Evolutionary conservation across 2,797 vertebrate species (phyloP).

Genomic region (Cottoperca gobio): DNA sequence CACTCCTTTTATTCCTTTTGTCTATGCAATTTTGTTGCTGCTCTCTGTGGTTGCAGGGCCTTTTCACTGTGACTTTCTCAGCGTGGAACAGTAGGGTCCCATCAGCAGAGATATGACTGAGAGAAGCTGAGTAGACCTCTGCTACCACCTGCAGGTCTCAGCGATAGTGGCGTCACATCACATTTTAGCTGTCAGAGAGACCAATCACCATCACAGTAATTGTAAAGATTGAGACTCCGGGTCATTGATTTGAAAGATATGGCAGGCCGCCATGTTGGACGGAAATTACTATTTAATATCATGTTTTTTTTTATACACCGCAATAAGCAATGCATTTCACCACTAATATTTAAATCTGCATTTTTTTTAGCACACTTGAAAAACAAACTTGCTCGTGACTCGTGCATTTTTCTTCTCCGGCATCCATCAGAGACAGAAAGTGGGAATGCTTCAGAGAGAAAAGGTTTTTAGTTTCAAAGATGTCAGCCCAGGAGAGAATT

Average conservation of each 20-base stretch:
- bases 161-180: slow-evolving; percentile 14
- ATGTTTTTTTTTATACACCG: not conserved
- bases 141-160: slow-evolving; percentile 82
- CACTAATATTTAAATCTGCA: not conserved
- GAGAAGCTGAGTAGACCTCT: slow-evolving; percentile 76
- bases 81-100: slow-evolving; percentile 37
- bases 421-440: slow-evolving; percentile 46
- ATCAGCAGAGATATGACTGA: not conserved
- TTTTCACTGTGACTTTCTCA: slow-evolving; percentile 59
- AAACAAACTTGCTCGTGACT: slow-evolving; percentile 3
- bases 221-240: not conserved
- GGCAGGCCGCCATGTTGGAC: not conserved
- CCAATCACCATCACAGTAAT: slow-evolving; percentile 3
- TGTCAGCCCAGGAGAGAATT: slow-evolving; percentile 24
- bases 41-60: slow-evolving; percentile 55
- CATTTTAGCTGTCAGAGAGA: slow-evolving; percentile 1
- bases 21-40: slow-evolving; percentile 51
- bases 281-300: not conserved
- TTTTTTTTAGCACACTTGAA: not conserved
- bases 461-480: slow-evolving; percentile 58
- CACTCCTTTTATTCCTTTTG: slow-evolving; percentile 66
- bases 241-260: slow-evolving; percentile 3
- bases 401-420: slow-evolving; percentile 8
- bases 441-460: slow-evolving; percentile 41
- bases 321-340: not conserved